Base-by-base conservation (phyloP, 2,113 vertebrate species). In the Promerops cafer region DNA sequence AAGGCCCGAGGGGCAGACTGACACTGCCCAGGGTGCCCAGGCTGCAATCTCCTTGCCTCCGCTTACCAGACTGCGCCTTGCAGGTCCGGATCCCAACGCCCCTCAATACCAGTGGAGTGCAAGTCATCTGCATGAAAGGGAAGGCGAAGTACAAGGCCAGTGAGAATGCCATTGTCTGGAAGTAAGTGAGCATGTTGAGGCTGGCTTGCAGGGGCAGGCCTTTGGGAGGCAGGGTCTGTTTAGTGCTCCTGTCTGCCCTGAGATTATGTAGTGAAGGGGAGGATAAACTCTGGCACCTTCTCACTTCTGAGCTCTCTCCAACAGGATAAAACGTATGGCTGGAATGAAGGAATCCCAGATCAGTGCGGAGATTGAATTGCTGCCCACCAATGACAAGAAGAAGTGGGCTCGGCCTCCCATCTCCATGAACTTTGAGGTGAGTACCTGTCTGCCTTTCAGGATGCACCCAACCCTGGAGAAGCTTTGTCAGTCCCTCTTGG, bases 341-440 rank as follows among this genome's bases (percentile, higher is more conserved):
- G 99, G 99, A 89, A 99, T 99, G 99, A 99, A 99, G 98, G 99
- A 99, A 97, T 99, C 99, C 28, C 99, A 99, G 98, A 99, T 99
- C 98, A 99, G 99, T 6, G 99, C 99, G 2, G 99, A 99, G 98
- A 99, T 99, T 19, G 99, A 99, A 97, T 98, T 99, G 92, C 98
- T 99, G 92, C 99, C 99, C 83, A 99, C 99, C 94, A 99, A 99
- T 14, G 99, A 99, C 96, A 99, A 99, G 98, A 99, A 99, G 98
- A 99, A 99, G 96, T 99, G 99, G 99, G 99, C 99, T 90, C 98
- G 99, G 60, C 99, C 99, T 83, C 99, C 99, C 14, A 99, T 99
- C 98, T 99, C 99, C 93, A 99, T 99, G 99, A 99, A 99, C 98
- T 99, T 99, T 98, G 99, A 99, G 99, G 99, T 99, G 94, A 47